Conservation (phyloP, 2,888 invertebrate species). For the Cartodere bifasciata region DNA sequence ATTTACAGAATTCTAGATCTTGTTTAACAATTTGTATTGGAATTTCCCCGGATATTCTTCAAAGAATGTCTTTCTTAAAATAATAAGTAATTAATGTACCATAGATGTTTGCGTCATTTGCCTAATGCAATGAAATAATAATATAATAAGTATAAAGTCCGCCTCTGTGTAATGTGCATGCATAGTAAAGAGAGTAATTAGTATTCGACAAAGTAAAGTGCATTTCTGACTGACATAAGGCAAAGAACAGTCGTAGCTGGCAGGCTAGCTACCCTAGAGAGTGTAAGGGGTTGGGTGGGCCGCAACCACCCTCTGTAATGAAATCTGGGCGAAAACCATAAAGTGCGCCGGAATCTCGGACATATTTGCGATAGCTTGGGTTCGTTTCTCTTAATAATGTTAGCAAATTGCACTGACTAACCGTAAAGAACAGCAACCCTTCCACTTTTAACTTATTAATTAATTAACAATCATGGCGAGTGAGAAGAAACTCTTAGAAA, state of each 20-base stretch:
- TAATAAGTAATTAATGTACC: no score
- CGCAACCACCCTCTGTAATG: conserved; percentile 19
- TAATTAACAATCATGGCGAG: conserved; percentile 37
- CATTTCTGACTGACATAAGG: conserved; percentile 18
- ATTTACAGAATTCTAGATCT: no score
- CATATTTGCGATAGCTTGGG: conserved; percentile 31
- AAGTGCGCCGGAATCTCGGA: conserved; percentile 31
- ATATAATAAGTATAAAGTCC: no score
- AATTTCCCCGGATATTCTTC: no score
- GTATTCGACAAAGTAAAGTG: conserved; percentile 19
- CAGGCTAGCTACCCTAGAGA: no score
- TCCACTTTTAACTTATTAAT: conserved; percentile 36
- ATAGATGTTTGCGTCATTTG: no score
- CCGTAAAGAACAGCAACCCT: conserved; percentile 34
- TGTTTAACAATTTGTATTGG: no score
- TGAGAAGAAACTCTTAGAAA: conserved; percentile 29
- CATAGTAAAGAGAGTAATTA: no score
- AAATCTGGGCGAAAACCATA: conserved; percentile 28
- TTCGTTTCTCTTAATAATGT: conserved; percentile 34
- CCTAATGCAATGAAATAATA: no score
- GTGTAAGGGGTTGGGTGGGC: conserved; percentile 3
- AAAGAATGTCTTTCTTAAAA: no score
- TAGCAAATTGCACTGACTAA: conserved; percentile 34
- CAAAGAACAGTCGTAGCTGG: no score
- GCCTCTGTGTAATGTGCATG: no score